Evolutionary conservation across 2,888 invertebrate genomes (phyloP), one percentile per base, ranked within the genome.

Genomic region (Heterodera filipjevi): DNA sequence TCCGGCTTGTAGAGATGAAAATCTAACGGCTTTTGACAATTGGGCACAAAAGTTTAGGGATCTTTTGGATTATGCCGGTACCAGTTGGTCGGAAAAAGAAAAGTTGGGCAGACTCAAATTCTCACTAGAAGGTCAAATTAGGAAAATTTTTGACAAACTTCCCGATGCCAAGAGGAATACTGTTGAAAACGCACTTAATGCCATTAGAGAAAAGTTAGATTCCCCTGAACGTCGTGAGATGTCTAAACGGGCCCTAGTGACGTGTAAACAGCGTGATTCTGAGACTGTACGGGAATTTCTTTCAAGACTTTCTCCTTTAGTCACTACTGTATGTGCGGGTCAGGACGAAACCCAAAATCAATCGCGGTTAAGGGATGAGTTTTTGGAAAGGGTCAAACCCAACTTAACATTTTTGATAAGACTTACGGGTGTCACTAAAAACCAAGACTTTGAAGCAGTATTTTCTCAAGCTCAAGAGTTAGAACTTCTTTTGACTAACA

Each of bases 91-190:
- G 5, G 71, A 71, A 27, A 46, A 39, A 14, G 46, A 39, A 71
- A 71, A 71, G 32, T 30, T 71, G 3, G 44, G 46, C 27, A 71
- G 71, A 30, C 71, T 71, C 0, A 71, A 71, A 71, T 71, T 71
- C 6, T 46, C 39, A 1, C 27, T 71, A 6, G 71, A 71, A 27
- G 71, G 71, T 5, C n/a, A 30, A 19, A 71, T 46, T 10, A 27
- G 71, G 71, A 44, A 39, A 27, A 71, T 71, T 10, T 71, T 71
- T 32, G 71, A 71, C 46, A 71, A 71, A 32, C 3, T 71, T 6
- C 39, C 44, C 8, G n/a, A 39, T 14, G 32, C 30, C 27, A 46
- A 71, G 32, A 71, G 14, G n/a, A 14, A 71, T 1, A 71, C 8
- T 6, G 71, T 30, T 0, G 39, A 39, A 1, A 27, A 71, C 2